These are phyloP conservation scores for Tridacna gigas DNA, from an alignment of 2,888 invertebrate genomes.

Conservation along the genomic window DNA sequence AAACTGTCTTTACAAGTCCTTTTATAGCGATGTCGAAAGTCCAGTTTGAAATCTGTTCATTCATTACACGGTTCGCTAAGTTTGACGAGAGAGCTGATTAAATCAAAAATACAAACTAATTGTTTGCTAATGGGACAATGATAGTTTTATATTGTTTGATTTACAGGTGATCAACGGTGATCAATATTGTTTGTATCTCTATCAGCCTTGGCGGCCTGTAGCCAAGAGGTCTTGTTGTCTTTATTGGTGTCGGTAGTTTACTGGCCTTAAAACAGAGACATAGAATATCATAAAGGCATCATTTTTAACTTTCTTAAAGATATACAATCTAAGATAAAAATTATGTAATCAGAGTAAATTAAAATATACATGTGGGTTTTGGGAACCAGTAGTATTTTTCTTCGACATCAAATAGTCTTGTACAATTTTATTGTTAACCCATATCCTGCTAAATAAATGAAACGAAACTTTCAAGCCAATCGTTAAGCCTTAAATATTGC, in stretches of 20 bases:
- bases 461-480: no score
- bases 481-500: no score
- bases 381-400: no score
- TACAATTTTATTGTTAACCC: no score
- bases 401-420: no score
- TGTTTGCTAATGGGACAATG: slow-evolving; percentile 26
- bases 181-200: slow-evolving; percentile 31
- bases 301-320: no score
- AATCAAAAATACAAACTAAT: slow-evolving; percentile 29
- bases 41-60: slow-evolving; percentile 5
- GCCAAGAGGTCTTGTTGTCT: neutral
- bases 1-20: no score
- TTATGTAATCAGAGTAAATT: neutral
- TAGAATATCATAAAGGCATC: no score
- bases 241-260: neutral
- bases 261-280: no score
- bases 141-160: slow-evolving; percentile 28
- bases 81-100: slow-evolving; percentile 30
- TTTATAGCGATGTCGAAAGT: neutral
- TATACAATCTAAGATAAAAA: neutral
- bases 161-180: slow-evolving; percentile 28
- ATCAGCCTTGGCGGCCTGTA: slow-evolving; percentile 14
- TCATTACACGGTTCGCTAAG: slow-evolving; percentile 14
- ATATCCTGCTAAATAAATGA: no score
- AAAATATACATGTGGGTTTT: no score